Base-by-base conservation (phyloP, 2,888 invertebrate genomes). In the Agrenia bidenticulata region DNA sequence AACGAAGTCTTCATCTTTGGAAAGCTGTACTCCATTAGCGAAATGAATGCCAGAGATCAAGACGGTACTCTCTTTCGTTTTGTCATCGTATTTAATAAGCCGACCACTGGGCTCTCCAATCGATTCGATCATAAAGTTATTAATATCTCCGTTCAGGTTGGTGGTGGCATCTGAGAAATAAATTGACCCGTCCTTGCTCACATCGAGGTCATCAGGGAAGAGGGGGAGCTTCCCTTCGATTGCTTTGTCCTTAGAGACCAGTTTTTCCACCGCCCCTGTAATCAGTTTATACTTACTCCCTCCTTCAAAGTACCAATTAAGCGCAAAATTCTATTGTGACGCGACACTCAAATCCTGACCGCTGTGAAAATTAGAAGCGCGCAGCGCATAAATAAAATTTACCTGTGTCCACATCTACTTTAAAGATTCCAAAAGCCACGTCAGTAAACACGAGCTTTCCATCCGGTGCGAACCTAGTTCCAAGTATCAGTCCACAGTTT, bases 401-500 rank as follows among this genome's bases (percentile, higher is more conserved):
- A 81, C 88, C 86, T 66, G 87, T 87, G 60, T 85, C 84, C 13
- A 94, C 82, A 79, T 96, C 86, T 37, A 95, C 87, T 79, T 86
- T 87, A 83, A 89, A 94, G 64, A 97, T 83, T 21, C 97, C 97
- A 77, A 89, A 85, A 79, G 95, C 96, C 0, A 91, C 86, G 83
- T 98, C 97, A 13, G 85, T 86, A 15, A 90, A 88, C 77, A 86
- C 87, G 77, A 88, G 84, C 70, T 81, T 84, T 41, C 87, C 89
- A 53, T 85, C 83, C 2, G 64, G 50, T 79, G 92, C 89, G 78
- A 94, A 89, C 63, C 86, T 82, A 77, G 97, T 81, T 9, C 96
- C 97, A 11, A 97, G 82, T 0, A 95, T 94, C 65, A 95, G 85
- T 1, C 97, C 96, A 81, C 97, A 97, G 62, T 87, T 85, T 7